Conservation (phyloP, 2,888 invertebrate genomes). For the Aleiodes testaceus region DNA sequence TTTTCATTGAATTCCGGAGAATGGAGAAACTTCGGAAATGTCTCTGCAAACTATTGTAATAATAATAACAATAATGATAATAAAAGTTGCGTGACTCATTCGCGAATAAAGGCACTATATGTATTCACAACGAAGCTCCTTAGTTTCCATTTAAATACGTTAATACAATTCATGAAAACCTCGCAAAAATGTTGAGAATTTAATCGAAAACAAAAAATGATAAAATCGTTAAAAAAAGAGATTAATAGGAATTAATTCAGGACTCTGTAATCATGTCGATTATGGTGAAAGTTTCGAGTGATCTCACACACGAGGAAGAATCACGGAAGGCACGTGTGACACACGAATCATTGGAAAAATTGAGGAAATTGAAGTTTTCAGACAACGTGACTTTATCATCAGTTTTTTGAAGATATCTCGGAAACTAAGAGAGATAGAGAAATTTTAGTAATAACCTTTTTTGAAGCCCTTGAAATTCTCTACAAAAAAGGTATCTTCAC, state of each 20-base stretch:
- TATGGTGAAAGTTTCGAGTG: conserved; percentile 10
- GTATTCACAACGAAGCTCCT: conserved; percentile 57
- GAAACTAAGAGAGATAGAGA: too few relatives aligned
- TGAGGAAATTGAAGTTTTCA: too few relatives aligned
- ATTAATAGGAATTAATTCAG: too few relatives aligned
- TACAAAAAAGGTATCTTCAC: too few relatives aligned
- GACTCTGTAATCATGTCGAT: not conserved
- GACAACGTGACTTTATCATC: too few relatives aligned
- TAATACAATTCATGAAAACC: conserved; percentile 34
- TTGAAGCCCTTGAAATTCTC: too few relatives aligned
- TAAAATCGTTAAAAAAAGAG: not conserved
- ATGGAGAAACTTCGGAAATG: not conserved
- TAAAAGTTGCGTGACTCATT: not conserved
- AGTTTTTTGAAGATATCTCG: too few relatives aligned
- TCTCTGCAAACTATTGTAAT: not conserved
- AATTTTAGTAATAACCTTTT: too few relatives aligned
- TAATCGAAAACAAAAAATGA: conserved; percentile 17
- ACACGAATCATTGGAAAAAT: conserved; percentile 3
- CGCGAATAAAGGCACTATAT: conserved; percentile 43
- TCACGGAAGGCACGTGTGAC: conserved; percentile 13
- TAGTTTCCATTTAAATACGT: conserved; percentile 41
- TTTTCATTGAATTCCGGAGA: too few relatives aligned
- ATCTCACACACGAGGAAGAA: conserved; percentile 13
- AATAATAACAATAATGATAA: too few relatives aligned
- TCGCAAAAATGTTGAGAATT: conserved; percentile 13